Evolutionary conservation across 2,113 vertebrate genomes (phyloP).

Genomic region (Periophthalmodon schlosseri): DNA sequence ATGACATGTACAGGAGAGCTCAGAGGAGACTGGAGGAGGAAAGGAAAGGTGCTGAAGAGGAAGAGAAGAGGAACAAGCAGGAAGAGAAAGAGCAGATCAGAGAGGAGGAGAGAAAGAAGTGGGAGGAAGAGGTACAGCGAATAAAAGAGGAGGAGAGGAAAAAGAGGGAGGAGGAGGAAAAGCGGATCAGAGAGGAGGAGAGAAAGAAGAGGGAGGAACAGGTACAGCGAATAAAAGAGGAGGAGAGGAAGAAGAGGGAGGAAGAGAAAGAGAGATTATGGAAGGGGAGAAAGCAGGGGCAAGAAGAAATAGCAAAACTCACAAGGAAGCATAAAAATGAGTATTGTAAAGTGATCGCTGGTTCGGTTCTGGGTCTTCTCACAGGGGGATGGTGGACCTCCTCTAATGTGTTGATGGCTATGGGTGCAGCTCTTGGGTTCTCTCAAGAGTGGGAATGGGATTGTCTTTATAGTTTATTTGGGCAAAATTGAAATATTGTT

Average conservation of each 20-base stretch:
- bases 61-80: neutral
- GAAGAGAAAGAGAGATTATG: too few species aligned
- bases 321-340: too few species aligned
- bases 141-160: neutral
- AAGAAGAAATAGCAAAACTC: too few species aligned
- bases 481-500: too few species aligned
- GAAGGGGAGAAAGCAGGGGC: too few species aligned
- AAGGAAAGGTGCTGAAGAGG: neutral
- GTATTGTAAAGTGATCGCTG: rapidly evolving
- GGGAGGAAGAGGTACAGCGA: neutral
- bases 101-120: neutral
- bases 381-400: neutral
- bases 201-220: too few species aligned
- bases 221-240: too few species aligned
- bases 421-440: neutral
- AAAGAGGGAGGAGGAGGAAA: too few species aligned
- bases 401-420: rapidly evolving
- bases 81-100: neutral
- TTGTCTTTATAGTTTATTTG: too few species aligned
- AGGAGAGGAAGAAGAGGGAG: too few species aligned
- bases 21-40: constrained; percentile 22
- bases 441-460: neutral
- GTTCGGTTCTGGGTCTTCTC: rapidly evolving
- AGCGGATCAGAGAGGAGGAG: too few species aligned
- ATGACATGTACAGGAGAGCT: constrained; percentile 28